Evolutionary conservation across 2,888 invertebrate genomes (phyloP).

Genomic region (Xestia ashworthii): DNA sequence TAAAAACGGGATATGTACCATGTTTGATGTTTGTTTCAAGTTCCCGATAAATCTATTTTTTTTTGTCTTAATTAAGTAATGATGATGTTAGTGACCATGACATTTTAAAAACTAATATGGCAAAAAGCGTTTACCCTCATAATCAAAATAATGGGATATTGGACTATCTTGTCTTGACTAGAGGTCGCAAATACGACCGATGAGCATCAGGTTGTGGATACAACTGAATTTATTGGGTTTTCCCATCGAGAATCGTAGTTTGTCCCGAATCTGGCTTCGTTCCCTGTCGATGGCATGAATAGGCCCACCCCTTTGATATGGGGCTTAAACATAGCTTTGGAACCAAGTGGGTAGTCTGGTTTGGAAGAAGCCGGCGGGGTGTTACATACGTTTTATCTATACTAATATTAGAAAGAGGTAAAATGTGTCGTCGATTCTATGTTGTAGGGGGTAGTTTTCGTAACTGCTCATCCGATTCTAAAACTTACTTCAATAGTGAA

Average conservation of each 20-base stretch:
- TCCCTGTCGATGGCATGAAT: neutral
- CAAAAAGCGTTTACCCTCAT: neutral
- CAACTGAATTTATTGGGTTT: neutral
- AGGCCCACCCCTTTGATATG: neutral
- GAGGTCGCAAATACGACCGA: neutral
- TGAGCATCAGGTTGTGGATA: neutral
- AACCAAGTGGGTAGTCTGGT: neutral
- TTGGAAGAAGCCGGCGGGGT: neutral
- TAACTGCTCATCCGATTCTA: neutral
- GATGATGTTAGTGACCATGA: no score
- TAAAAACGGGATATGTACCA: no score
- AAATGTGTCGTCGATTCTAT: no score
- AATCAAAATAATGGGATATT: neutral
- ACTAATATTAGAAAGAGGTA: neutral
- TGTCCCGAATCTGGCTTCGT: neutral
- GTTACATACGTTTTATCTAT: neutral
- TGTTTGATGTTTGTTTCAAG: no score
- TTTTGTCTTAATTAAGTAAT: no score
- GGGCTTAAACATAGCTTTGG: neutral
- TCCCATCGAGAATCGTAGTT: neutral
- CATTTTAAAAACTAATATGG: neutral
- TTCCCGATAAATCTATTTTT: no score
- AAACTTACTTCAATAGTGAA: neutral
- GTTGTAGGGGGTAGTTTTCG: neutral
- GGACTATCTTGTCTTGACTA: neutral